These are phyloP conservation scores for Drosophila athabasca DNA, from an alignment of 1,140 invertebrate genomes.

Conservation along the genomic window DNA sequence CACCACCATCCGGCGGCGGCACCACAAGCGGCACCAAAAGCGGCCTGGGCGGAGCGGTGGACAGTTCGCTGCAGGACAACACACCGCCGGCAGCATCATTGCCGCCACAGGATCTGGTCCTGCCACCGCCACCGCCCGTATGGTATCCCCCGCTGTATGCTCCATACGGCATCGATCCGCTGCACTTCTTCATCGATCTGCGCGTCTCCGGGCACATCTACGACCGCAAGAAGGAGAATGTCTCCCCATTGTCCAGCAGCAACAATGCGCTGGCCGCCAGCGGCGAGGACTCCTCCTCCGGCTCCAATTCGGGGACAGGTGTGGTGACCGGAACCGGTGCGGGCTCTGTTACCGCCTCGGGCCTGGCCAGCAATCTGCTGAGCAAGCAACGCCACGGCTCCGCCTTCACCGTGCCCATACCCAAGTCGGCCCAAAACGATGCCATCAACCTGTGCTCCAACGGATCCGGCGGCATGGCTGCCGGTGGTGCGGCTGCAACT, in stretches of 20 bases:
- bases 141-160: slow-evolving; percentile 90
- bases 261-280: slow-evolving; percentile 36
- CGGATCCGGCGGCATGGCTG: background rate
- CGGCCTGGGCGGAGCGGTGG: slow-evolving; percentile 46
- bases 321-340: background rate
- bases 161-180: slow-evolving; percentile 90
- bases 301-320: slow-evolving; percentile 11
- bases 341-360: background rate
- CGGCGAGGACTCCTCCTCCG: slow-evolving; percentile 49
- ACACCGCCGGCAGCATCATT: slow-evolving; percentile 77
- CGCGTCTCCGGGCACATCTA: slow-evolving; percentile 92
- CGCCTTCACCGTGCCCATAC: slow-evolving; percentile 87
- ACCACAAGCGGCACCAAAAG: slow-evolving; percentile 14
- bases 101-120: slow-evolving; percentile 85
- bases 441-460: slow-evolving; percentile 62
- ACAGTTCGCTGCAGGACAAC: slow-evolving; percentile 72
- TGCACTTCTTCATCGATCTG: slow-evolving; percentile 92
- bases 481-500: too few relatives aligned
- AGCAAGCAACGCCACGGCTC: slow-evolving; percentile 86
- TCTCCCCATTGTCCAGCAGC: slow-evolving; percentile 72
- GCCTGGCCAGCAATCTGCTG: slow-evolving; percentile 39
- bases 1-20: background rate
- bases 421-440: slow-evolving; percentile 71
- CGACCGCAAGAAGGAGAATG: slow-evolving; percentile 87
- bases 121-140: slow-evolving; percentile 87